Percentiles rank a stretch among this genome's conserved stretches.
Evolutionary conservation across 1,140 invertebrate genomes (phyloP).

Genomic region (Hypothenemus hampei): DNA sequence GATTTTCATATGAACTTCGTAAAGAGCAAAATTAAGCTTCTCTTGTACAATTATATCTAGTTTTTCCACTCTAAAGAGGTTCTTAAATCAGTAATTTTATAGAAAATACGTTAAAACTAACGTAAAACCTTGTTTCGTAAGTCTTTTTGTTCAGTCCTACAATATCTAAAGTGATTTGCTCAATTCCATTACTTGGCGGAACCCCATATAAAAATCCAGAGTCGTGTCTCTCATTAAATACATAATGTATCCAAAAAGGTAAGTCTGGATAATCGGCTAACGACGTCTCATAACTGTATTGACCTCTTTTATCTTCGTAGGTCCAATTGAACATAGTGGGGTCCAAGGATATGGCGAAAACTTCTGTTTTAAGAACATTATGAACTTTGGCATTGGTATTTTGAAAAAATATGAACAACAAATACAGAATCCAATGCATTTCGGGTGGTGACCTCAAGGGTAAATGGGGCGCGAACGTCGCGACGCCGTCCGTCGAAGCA

Average conservation of each 20-base stretch:
- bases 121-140: conserved; percentile 59
- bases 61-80: conserved; percentile 48
- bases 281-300: conserved; percentile 63
- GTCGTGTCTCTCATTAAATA: conserved; percentile 67
- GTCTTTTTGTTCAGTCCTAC: conserved; percentile 70
- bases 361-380: conserved; percentile 58
- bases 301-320: conserved; percentile 56
- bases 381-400: not conserved
- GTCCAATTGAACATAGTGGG: conserved; percentile 65
- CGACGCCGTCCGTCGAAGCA: too few relatives aligned
- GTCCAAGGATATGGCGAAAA: conserved; percentile 59
- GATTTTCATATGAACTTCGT: conserved; percentile 81
- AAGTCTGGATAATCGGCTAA: conserved; percentile 70
- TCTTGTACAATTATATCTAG: conserved; percentile 60
- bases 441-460: too few relatives aligned
- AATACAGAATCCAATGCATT: too few relatives aligned
- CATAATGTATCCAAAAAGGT: conserved; percentile 76
- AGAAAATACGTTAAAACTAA: not conserved
- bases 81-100: not conserved
- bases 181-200: conserved; percentile 56
- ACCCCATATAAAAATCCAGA: conserved; percentile 76
- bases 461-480: too few relatives aligned
- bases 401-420: too few relatives aligned
- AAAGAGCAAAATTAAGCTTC: conserved; percentile 62
- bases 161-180: conserved; percentile 62